Base-by-base conservation (phyloP, 2,888 invertebrate genomes). In the Amiota mariae region DNA sequence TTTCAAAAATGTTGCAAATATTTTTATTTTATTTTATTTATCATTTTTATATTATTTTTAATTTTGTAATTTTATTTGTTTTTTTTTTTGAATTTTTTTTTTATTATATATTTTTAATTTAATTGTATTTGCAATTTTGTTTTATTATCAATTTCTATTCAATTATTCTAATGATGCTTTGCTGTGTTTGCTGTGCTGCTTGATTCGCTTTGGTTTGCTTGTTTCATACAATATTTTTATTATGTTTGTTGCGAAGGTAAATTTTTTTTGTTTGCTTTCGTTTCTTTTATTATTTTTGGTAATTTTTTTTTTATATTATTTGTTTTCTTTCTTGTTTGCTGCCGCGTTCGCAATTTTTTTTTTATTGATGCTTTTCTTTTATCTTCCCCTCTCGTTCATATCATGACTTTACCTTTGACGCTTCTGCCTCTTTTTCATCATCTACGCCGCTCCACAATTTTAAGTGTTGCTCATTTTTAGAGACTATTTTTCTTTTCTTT, bases 211-310 rank as follows among this genome's bases (percentile, higher is more conserved):
- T 54, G 12, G 8, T 12, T 54, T 8, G 12, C 8, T 10, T n/a
- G 4, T n/a, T 54, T 54, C n/a, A n/a, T 54, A 54, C n/a, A 13
- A n/a, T 51, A 24, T 24, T 36, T 36, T 11, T 63, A 36, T 61
- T 36, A n/a, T 63, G 63, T 63, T 63, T 63, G 63, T 63, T 63
- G 63, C 63, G 63, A 63, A 63, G 63, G n/a, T n/a, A 13, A 12
- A 24, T 24, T 24, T 24, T 24, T 24, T 15, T 20, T 61, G 24
- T 63, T 36, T n/a, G 12, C 46, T 61, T 61, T 10, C 9, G 10
- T 61, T 12, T 63, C 46, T 63, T 63, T 63, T 6, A 6, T 63
- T 63, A 13, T 24, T 36, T 63, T 24, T 63, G 15, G 36, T 24
- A n/a, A n/a, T 63, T 13, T 46, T 46, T 63, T 63, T 36, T 36